Base-by-base conservation (phyloP, 2,888 invertebrate species). In the Chalcis sispes region DNA sequence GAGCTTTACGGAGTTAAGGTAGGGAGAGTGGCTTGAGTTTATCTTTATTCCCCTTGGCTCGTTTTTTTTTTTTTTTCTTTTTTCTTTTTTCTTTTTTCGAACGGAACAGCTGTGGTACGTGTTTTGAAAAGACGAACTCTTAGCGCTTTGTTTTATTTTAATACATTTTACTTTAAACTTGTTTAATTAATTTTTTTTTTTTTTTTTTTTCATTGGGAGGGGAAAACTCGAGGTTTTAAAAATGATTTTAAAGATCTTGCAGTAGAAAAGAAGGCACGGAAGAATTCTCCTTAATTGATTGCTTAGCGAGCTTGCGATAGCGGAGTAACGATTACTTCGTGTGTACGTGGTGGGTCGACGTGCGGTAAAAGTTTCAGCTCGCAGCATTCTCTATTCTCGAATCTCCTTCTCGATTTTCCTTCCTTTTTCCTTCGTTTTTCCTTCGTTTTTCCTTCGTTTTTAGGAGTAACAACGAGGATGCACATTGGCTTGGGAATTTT, bases 221-320 rank as follows among this genome's bases (percentile, higher is more conserved):
- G 15, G 25, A 36, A 58, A 42, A 2, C 20, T 23, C 8, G 4
- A n/a, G 5, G 20, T 10, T 52, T 65, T 65, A 65, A 25, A 40
- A 52, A 65, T 54, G 65, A n/a, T 13, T 65, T 65, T 65, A 52
- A 65, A 65, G 40, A 10, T n/a, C n/a, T n/a, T 2, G 32, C 48
- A 50, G 20, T 27, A 8, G 0, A 1, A 20, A 3, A 5, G 40
- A 32, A 36, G 29, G 0, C 5, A 20, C 13, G 7, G 40, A 32
- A 36, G 29, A 29, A 29, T 8, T 25, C 13, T 13, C 10, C 40
- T 70, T 70, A 70, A 70, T 70, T 70, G 70, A 70, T 70, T 69
- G 58, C 42, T 27, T 18, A 15, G 15, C 42, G 2, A 42, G 8
- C 42, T 5, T 15, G 42, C 15, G 42, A 5, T 5, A 2, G 42